phyloP scores from a whole-genome alignment of 1,140 invertebrate species.

The Camponotus vicinus region DNA sequence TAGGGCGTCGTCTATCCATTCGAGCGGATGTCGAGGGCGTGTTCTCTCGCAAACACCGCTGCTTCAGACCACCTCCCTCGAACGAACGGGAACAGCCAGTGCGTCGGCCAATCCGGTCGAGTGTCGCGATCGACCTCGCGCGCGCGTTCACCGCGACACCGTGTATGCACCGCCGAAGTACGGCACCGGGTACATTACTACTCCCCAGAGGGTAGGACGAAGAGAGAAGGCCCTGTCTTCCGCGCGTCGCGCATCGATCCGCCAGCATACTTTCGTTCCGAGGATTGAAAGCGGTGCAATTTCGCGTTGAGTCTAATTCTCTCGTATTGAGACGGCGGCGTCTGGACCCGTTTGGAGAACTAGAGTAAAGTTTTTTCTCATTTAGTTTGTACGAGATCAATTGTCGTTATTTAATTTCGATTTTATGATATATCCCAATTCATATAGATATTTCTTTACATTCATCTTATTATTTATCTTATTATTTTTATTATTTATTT shows the following conservation, averaged over 20 bases:
- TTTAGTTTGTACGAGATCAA: background rate
- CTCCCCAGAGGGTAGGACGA: background rate
- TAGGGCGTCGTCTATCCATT: slow-evolving; percentile 14
- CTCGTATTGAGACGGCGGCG: background rate
- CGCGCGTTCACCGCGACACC: background rate
- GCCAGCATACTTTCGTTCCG: slow-evolving; percentile 21
- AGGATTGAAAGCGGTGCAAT: slow-evolving; percentile 24
- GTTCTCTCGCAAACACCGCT: background rate
- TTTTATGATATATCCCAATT: background rate
- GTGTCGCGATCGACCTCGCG: background rate
- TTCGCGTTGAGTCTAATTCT: slow-evolving; percentile 8
- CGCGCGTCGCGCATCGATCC: slow-evolving; percentile 39
- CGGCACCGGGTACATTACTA: background rate
- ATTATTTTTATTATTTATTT: too few species aligned
- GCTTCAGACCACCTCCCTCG: background rate
- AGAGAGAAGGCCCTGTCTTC: slow-evolving; percentile 22
- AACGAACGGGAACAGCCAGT: background rate
- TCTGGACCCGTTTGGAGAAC: background rate
- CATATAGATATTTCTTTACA: too few species aligned
- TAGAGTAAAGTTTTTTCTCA: background rate
- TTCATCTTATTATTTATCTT: too few species aligned
- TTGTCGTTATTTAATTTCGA: background rate
- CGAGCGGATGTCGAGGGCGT: background rate
- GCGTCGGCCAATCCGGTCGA: slow-evolving; percentile 36
- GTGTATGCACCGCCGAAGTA: background rate